Conservation (phyloP, 2,888 invertebrate species). For the Thymelicus lineola region DNA sequence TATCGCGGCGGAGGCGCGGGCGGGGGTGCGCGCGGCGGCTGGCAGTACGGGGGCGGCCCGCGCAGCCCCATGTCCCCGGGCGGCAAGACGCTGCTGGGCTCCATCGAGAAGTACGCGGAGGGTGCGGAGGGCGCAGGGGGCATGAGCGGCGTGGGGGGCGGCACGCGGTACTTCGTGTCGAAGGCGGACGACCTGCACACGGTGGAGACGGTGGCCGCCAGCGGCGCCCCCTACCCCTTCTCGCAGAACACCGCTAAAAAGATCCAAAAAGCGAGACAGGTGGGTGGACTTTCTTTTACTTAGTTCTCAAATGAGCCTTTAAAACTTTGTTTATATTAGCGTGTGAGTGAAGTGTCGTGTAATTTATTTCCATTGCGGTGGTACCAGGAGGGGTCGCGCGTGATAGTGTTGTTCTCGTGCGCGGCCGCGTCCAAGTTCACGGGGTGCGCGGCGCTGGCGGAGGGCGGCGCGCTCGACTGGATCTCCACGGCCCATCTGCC, state of each 20-base stretch:
- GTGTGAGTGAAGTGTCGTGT: too few relatives aligned
- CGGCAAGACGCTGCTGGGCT: constrained; percentile 67
- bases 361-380: too few relatives aligned
- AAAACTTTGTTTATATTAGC: too few relatives aligned
- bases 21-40: too few relatives aligned
- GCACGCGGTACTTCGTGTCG: constrained; percentile 84
- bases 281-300: constrained; percentile 52
- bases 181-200: constrained; percentile 84
- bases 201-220: constrained; percentile 83
- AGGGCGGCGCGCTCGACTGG: constrained; percentile 63
- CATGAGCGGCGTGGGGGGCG: constrained; percentile 45
- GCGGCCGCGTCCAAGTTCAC: constrained; percentile 67
- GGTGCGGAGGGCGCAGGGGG: constrained; percentile 55
- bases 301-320: too few relatives aligned
- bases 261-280: constrained; percentile 85
- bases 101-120: constrained; percentile 71
- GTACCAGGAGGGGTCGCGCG: constrained; percentile 66
- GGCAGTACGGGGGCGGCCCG: constrained; percentile 47
- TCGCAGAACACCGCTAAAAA: constrained; percentile 86
- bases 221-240: constrained; percentile 84
- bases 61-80: constrained; percentile 71
- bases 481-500: constrained; percentile 65
- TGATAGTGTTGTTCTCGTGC: constrained; percentile 68
- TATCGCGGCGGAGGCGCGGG: too few relatives aligned
- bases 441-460: constrained; percentile 62